A percentile compares a stretch with the other conserved stretches of the same genome.
These are phyloP conservation scores for Clarias platycephalus DNA, from an alignment of 2,797 vertebrate species.

Conservation along the genomic window DNA sequence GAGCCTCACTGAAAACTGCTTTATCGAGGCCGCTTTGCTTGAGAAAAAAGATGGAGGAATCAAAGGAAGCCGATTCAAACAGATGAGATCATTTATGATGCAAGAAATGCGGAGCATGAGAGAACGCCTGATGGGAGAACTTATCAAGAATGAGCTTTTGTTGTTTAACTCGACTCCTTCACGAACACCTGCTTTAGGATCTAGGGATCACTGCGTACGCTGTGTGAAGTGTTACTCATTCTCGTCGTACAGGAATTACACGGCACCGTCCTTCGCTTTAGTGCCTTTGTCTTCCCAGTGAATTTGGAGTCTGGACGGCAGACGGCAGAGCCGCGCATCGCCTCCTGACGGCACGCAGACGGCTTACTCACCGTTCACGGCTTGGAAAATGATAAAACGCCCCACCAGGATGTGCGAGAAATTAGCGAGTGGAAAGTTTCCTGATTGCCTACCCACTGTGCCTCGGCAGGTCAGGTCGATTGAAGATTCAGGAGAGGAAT, in stretches of 20 bases:
- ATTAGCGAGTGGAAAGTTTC: conserved; percentile 35
- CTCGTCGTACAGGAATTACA: conserved; percentile 36
- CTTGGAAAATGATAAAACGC: conserved; percentile 17
- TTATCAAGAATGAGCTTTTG: neutral
- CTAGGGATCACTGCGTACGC: conserved; percentile 5
- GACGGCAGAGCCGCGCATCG: conserved; percentile 16
- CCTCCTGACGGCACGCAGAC: conserved; percentile 36
- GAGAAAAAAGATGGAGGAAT: neutral
- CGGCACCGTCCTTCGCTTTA: conserved; percentile 27
- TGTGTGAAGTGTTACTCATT: conserved; percentile 35
- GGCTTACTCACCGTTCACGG: conserved; percentile 44
- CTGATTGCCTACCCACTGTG: conserved; percentile 25
- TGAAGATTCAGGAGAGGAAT: conserved; percentile 34
- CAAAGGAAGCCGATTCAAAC: neutral
- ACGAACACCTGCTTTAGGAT: neutral
- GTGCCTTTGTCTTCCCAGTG: conserved; percentile 28
- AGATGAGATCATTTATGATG: neutral
- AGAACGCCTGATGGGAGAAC: neutral
- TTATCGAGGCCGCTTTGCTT: neutral
- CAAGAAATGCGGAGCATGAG: neutral
- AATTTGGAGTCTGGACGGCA: conserved; percentile 46
- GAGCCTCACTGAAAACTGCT: neutral
- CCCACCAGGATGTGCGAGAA: conserved; percentile 17
- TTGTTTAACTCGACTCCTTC: neutral
- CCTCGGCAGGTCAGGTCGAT: conserved; percentile 6